Evolutionary conservation across 2,113 vertebrate species (phyloP), one percentile per base, ranked within the genome.

Genomic region (Macquaria australasica): DNA sequence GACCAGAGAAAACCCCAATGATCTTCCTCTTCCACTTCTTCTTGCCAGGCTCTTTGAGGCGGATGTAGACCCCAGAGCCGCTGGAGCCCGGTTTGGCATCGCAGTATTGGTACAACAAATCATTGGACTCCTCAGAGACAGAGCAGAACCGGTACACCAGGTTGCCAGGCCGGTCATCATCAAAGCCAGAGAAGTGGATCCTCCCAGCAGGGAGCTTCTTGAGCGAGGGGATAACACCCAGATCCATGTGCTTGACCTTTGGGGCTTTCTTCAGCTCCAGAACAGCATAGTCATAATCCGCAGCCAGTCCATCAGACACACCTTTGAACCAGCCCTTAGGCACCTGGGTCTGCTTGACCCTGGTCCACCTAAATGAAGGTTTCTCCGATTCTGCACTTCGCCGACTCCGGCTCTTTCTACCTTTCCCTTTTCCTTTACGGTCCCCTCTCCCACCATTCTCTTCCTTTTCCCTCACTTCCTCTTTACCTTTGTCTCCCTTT

Each of bases 131-230:
- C 6, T 98, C 97, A 0, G 98, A 98, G 80, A 99, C 97, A 0
- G 97, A 97, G 86, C 98, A 99, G 90, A 99, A 99, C 3, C 98
- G 96, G 77, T 99, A 99, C 74, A 99, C 98, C 88, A 99, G 83
- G 84, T 98, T 96, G 16, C 96, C 98, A 0, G 96, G 95, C 12
- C 97, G 91, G 84, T 99, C 98, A 0, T 95, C 94, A n/a, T 99
- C 98, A 37, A 99, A 99, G 39, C 98, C 97, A 0, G 98, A 99
- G 94, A 99, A 99, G 92, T 99, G 98, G 92, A 99, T 98, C 93
- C 97, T 96, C 23, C 97, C 97, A 0, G 97, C 96, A 0, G 97
- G 98, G 86, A 98, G 93, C 92, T 96, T 98, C 92, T 95, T 96
- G 50, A 98, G 88, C 0, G 97, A 90, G 0, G 97, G 97, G 43